phyloP scores from a whole-genome alignment of 37 sponge, comb jelly and placozoan species.

The Halichondria panicea region DNA sequence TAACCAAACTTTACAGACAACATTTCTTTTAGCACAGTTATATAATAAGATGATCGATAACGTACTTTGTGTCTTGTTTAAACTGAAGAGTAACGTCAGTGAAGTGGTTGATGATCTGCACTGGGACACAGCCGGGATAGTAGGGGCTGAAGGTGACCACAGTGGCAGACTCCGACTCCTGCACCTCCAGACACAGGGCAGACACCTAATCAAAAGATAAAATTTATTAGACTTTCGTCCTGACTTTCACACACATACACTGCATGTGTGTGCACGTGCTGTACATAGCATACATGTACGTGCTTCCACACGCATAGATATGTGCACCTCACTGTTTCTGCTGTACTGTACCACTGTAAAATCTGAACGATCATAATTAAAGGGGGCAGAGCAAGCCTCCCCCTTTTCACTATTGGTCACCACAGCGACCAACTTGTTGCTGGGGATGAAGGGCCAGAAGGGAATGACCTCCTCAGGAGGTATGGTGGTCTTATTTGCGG shows the following conservation, averaged over 20 bases:
- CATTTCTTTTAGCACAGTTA: neutral
- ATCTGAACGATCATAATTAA: constrained; percentile 67
- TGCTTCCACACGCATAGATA: no score
- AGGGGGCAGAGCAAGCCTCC: constrained; percentile 7
- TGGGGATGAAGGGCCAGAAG: constrained; percentile 55
- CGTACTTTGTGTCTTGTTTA: constrained; percentile 55
- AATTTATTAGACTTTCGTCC: no score
- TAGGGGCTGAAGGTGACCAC: constrained; percentile 75
- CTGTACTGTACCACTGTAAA: constrained; percentile 45
- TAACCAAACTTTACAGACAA: no score
- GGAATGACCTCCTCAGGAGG: constrained; percentile 37
- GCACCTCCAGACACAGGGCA: constrained; percentile 73
- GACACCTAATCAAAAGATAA: no score
- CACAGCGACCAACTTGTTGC: constrained; percentile 16
- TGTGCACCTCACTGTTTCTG: constrained; percentile 43
- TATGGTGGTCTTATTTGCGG: neutral
- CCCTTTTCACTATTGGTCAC: constrained; percentile 3
- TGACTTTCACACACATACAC: no score
- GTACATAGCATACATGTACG: no score
- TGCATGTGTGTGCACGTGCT: no score
- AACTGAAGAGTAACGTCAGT: constrained; percentile 52
- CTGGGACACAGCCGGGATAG: constrained; percentile 79
- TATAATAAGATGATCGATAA: neutral
- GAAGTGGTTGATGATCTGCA: constrained; percentile 73
- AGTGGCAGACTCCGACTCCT: constrained; percentile 62